phyloP scores from a whole-genome alignment of 2,888 invertebrate species.

The Lepeophtheirus nordmannii region DNA sequence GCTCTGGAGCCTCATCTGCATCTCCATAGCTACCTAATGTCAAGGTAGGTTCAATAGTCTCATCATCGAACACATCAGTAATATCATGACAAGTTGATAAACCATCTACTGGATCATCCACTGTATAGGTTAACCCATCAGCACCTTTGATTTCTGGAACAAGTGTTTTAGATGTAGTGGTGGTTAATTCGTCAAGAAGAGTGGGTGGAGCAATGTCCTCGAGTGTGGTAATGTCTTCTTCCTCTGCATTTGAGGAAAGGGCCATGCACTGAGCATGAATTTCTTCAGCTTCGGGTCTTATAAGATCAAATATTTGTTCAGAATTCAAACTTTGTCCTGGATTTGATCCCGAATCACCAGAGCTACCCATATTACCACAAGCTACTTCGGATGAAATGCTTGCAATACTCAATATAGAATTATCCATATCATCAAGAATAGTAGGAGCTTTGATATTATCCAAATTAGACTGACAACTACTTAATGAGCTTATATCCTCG shows the following conservation, averaged over 20 bases:
- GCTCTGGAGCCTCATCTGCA: slow-evolving; percentile 12
- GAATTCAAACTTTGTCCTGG: slow-evolving; percentile 25
- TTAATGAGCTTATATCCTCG: slow-evolving; percentile 30
- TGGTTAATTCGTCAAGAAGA: slow-evolving; percentile 5
- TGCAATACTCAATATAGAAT: slow-evolving; percentile 66
- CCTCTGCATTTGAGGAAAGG: slow-evolving; percentile 34
- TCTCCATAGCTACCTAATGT: slow-evolving; percentile 14
- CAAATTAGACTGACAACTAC: slow-evolving; percentile 46
- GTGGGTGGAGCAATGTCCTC: slow-evolving; percentile 17
- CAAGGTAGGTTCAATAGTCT: not conserved
- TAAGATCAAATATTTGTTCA: slow-evolving; percentile 15
- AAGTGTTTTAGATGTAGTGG: slow-evolving; percentile 6
- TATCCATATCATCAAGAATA: slow-evolving; percentile 56
- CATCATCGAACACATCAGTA: slow-evolving; percentile 19
- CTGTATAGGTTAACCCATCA: not conserved
- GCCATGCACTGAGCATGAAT: slow-evolving; percentile 34
- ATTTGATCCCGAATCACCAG: not conserved
- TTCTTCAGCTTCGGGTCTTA: too few relatives aligned
- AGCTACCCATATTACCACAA: slow-evolving; percentile 31
- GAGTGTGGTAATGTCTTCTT: slow-evolving; percentile 28
- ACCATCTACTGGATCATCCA: slow-evolving; percentile 5
- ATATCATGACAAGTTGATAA: slow-evolving; percentile 12
- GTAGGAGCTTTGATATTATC: slow-evolving; percentile 71
- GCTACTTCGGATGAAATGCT: slow-evolving; percentile 65
- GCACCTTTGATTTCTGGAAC: not conserved